Conservation (phyloP, 2,888 invertebrate species). For the Cryptops parisi region DNA sequence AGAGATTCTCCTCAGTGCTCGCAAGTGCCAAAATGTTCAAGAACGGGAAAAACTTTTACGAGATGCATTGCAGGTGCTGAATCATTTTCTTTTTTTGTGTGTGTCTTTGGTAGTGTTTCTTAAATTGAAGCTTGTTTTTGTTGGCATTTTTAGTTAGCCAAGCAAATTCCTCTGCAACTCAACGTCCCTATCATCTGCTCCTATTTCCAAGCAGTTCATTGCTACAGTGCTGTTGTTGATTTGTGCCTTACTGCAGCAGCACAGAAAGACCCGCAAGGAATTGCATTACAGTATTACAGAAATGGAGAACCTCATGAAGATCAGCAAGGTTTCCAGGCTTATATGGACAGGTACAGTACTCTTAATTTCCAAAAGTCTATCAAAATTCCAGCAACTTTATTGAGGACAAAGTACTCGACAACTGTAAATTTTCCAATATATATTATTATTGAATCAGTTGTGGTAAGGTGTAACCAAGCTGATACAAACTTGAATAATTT, state of each 20-base stretch:
- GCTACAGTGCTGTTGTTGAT: constrained; percentile 79
- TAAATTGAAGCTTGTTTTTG: neutral
- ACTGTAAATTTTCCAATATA: no score
- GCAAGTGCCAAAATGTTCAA: constrained; percentile 42
- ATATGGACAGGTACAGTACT: constrained; percentile 4
- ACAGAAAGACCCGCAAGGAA: constrained; percentile 74
- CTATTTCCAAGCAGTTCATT: constrained; percentile 58
- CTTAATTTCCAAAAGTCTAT: no score
- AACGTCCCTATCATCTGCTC: constrained; percentile 72
- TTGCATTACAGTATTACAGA: constrained; percentile 73
- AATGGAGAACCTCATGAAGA: constrained; percentile 70
- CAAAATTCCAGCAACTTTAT: no score
- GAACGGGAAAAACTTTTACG: constrained; percentile 61
- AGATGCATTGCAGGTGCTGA: constrained; percentile 47
- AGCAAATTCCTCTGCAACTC: constrained; percentile 73
- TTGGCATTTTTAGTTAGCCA: constrained; percentile 48
- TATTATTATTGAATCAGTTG: no score
- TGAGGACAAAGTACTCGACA: no score
- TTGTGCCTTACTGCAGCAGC: constrained; percentile 68
- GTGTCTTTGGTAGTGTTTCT: neutral
- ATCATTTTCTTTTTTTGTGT: neutral
- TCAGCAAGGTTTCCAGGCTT: constrained; percentile 50
- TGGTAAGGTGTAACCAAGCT: no score
- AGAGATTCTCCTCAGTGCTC: constrained; percentile 71
- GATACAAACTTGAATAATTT: no score